Base-by-base conservation (phyloP, 2,888 invertebrate genomes). In the Mesorhabditis sp. region DNA sequence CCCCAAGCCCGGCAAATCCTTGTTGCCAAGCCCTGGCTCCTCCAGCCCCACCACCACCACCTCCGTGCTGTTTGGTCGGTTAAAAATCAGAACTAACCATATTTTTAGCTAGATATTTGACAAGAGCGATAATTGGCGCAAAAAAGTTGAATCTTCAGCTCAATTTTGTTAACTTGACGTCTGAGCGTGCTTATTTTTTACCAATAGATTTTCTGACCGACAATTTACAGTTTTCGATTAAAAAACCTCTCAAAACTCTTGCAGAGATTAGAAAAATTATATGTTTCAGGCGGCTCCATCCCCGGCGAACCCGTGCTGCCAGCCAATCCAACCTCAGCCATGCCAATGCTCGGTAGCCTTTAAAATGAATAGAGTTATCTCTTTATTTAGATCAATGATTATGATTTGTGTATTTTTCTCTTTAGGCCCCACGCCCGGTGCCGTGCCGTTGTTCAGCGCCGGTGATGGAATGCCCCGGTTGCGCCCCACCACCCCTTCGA, bases 1-100 rank as follows among this genome's bases (percentile, higher is more conserved):
- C 76, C 10, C 78, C 78, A 67, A 72, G 71, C 41, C 78, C 78
- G 42, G 78, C 76, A 45, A 78, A 78, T 50, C 78, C 78, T 13
- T 78, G 78, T 62, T 78, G 78, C 64, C 78, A 78, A 70, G 70
- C 63, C 3, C 7, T 65, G 10, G 68, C 68, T 10, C 50, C 65
- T 10, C 67, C 72, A 15, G 67, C 74, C 3, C 73, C 74, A 58
- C 72, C 73, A 63, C 13, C 58, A 3, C 70, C 75, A n/a, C 67
- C 75, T 50, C 28, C 73, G 42, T 75, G 75, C 43, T 75, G 75
- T 63, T 70, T 68, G 0, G 75, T 50, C 1, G 58, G 58, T 50
- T 50, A 50, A 50, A 50, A 10, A 13, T 2, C 7, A 2, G n/a
- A 50, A 50, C 58, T 50, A 2, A 50, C n/a, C 28, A 28, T 28